Evolutionary conservation across 1,140 invertebrate species (phyloP).

Genomic region (Microplitis mediator): DNA sequence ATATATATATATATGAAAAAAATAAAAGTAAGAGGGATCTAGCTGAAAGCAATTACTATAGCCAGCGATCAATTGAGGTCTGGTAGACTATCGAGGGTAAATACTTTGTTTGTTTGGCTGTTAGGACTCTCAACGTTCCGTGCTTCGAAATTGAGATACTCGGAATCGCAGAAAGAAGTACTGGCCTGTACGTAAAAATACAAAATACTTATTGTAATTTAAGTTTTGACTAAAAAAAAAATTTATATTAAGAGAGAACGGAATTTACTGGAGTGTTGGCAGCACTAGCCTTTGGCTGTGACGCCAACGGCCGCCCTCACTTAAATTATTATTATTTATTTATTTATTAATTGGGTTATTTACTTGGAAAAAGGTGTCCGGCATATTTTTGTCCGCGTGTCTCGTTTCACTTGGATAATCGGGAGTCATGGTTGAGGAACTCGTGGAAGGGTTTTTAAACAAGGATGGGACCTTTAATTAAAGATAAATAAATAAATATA

Average conservation of each 20-base stretch:
- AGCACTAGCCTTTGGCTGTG: no score
- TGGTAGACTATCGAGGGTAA: constrained; percentile 25
- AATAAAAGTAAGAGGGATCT: not conserved
- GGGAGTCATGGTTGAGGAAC: not conserved
- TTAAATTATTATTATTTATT: not conserved
- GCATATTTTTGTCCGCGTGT: not conserved
- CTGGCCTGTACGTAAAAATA: constrained; percentile 12
- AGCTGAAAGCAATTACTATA: not conserved
- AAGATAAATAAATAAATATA: not conserved
- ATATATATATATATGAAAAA: not conserved
- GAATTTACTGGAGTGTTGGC: not conserved
- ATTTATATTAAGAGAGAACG: not conserved
- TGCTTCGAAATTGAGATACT: constrained; percentile 20
- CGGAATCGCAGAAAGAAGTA: constrained; percentile 9
- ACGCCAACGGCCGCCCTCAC: no score
- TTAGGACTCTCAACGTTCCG: constrained; percentile 12
- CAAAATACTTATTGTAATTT: not conserved
- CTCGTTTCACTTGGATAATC: not conserved
- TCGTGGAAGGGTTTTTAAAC: not conserved
- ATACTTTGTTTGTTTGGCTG: constrained; percentile 6
- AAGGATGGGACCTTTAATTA: constrained; percentile 9
- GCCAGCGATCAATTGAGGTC: constrained; percentile 24
- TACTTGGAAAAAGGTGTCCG: constrained; percentile 44
- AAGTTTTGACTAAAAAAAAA: not conserved
- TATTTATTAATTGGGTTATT: constrained; percentile 14